These are phyloP conservation scores for Entomobrya multifasciata DNA, from an alignment of 2,888 invertebrate genomes.

Conservation along the genomic window DNA sequence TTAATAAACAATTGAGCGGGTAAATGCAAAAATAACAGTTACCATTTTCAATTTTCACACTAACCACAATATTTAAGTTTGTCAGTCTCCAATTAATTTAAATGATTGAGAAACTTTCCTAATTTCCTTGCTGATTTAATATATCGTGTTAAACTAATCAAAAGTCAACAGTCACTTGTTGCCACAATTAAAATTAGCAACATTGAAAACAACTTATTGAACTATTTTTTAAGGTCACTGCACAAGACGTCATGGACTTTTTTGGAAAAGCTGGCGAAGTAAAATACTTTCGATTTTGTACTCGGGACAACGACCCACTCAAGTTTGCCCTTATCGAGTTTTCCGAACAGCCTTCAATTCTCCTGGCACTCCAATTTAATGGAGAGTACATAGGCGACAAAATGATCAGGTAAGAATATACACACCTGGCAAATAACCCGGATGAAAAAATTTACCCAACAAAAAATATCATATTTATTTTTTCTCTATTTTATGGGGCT, in stretches of 20 bases:
- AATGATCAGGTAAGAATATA: slow-evolving; percentile 81
- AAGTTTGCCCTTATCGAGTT: slow-evolving; percentile 95
- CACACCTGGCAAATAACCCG: neutral
- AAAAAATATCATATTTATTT: no score
- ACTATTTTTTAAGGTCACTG: slow-evolving; percentile 80
- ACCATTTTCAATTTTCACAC: no score
- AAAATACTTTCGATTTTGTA: slow-evolving; percentile 95
- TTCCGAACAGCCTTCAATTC: slow-evolving; percentile 93
- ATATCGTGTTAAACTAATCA: no score
- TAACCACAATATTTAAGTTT: no score
- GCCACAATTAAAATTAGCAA: no score
- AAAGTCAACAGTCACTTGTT: no score
- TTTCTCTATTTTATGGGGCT: slow-evolving; percentile 34
- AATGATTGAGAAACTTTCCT: no score
- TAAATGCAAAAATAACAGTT: neutral
- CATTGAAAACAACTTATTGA: slow-evolving; percentile 9
- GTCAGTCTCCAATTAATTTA: no score
- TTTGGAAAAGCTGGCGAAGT: slow-evolving; percentile 95
- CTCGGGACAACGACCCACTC: slow-evolving; percentile 88
- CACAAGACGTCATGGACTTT: slow-evolving; percentile 93
- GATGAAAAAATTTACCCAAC: no score
- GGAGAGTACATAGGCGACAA: slow-evolving; percentile 84
- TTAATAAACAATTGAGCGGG: neutral
- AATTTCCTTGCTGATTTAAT: no score
- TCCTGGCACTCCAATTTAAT: slow-evolving; percentile 92